Conservation (phyloP, 2,113 vertebrate genomes). For the Syngnathus typhle region DNA sequence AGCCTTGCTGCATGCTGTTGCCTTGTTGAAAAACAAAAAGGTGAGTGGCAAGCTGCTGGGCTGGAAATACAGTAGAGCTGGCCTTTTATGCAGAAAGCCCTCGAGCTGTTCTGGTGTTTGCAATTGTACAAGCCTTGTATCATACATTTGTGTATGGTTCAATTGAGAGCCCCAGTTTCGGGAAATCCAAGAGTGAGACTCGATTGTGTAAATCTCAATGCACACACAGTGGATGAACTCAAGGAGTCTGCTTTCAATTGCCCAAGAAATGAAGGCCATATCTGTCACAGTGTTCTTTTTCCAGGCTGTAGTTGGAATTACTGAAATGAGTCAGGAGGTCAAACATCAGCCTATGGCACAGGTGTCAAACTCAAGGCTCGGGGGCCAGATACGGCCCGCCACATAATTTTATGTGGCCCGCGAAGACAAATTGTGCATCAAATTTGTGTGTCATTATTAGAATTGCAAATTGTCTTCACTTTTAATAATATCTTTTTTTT, state of each 20-base stretch:
- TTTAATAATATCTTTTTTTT: no score
- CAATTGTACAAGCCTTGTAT: conserved; percentile 37
- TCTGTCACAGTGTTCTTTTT: conserved; percentile 20
- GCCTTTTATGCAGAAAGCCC: conserved; percentile 54
- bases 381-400: no score
- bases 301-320: conserved; percentile 12
- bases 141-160: neutral
- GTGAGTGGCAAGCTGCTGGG: conserved; percentile 44
- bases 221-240: neutral
- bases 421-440: no score
- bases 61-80: conserved; percentile 48
- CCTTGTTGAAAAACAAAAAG: conserved; percentile 49
- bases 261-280: conserved; percentile 26
- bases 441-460: no score
- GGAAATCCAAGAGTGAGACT: conserved; percentile 39
- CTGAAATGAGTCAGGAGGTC: conserved; percentile 18
- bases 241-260: conserved; percentile 12
- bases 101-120: conserved; percentile 46
- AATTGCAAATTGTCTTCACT: no score
- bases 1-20: conserved; percentile 51
- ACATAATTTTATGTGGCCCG: no score
- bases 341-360: neutral
- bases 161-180: conserved; percentile 27
- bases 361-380: no score
- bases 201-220: conserved; percentile 43